Evolutionary conservation across 2,797 vertebrate genomes (phyloP).

Genomic region (Darevskia mixta): DNA sequence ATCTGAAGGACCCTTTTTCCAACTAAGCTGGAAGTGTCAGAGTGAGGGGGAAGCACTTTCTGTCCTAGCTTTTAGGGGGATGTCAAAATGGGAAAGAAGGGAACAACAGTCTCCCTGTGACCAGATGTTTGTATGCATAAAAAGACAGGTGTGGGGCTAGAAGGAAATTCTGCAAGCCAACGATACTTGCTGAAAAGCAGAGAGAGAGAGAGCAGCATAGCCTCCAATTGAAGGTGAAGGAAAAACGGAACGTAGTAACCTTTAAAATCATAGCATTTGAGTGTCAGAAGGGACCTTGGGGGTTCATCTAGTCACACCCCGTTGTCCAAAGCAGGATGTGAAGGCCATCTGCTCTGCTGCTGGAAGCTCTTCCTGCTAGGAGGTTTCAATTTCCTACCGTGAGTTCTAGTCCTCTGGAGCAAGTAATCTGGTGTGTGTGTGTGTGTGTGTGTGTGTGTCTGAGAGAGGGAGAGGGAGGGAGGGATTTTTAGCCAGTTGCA

Average conservation of each 20-base stretch:
- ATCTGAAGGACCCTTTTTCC: background rate
- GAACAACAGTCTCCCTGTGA: background rate
- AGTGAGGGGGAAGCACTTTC: background rate
- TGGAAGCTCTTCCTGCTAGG: background rate
- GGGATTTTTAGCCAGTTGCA: no score
- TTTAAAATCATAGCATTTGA: background rate
- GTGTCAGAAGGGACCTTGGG: no score
- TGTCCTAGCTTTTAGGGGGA: background rate
- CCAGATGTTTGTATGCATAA: background rate
- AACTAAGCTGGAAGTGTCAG: background rate
- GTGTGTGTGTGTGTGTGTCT: background rate
- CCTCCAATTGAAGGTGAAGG: background rate
- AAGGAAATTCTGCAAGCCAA: constrained; percentile 8
- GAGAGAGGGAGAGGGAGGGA: no score
- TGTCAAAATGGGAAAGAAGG: constrained; percentile 12
- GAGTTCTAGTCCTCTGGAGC: background rate
- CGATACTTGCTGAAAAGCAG: background rate
- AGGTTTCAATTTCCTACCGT: background rate
- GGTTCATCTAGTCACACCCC: background rate
- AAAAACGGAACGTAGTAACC: background rate
- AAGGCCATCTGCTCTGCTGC: background rate
- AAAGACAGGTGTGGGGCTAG: background rate
- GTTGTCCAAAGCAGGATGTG: background rate
- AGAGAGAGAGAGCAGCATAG: background rate
- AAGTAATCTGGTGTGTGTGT: background rate